Evolutionary conservation across 2,113 vertebrate species (phyloP).

Genomic region (Osmerus mordax): DNA sequence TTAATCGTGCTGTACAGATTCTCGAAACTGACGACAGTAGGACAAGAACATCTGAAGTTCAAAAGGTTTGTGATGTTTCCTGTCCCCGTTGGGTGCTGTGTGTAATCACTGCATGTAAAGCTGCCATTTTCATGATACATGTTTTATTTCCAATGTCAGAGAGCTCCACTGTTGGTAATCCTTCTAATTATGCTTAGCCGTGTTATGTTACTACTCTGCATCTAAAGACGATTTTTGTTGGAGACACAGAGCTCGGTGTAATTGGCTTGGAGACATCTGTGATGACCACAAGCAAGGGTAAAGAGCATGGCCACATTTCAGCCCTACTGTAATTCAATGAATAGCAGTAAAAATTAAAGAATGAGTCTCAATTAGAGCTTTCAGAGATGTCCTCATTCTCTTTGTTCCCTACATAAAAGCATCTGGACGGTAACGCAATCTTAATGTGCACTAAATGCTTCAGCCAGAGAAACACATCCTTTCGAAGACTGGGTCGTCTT

Average conservation of each 20-base stretch:
- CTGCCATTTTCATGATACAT: background rate
- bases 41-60: no score
- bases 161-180: background rate
- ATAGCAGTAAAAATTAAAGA: slow-evolving; percentile 61
- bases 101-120: background rate
- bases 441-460: slow-evolving; percentile 52
- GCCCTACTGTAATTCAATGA: slow-evolving; percentile 65
- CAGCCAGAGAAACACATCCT: background rate
- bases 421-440: slow-evolving; percentile 57
- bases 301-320: slow-evolving; percentile 37
- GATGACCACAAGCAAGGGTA: slow-evolving; percentile 32
- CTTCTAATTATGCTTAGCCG: background rate
- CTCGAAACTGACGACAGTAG: no score
- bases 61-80: no score
- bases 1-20: no score
- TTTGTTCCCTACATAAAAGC: slow-evolving; percentile 64
- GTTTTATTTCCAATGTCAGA: no score
- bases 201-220: background rate
- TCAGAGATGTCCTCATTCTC: slow-evolving; percentile 45
- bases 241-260: slow-evolving; percentile 11
- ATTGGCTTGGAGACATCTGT: slow-evolving; percentile 34
- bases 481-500: background rate
- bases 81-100: no score
- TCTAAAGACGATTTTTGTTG: background rate
- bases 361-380: slow-evolving; percentile 56